phyloP scores from a whole-genome alignment of 1,140 invertebrate genomes.

The Archegozetes longisetosus region DNA sequence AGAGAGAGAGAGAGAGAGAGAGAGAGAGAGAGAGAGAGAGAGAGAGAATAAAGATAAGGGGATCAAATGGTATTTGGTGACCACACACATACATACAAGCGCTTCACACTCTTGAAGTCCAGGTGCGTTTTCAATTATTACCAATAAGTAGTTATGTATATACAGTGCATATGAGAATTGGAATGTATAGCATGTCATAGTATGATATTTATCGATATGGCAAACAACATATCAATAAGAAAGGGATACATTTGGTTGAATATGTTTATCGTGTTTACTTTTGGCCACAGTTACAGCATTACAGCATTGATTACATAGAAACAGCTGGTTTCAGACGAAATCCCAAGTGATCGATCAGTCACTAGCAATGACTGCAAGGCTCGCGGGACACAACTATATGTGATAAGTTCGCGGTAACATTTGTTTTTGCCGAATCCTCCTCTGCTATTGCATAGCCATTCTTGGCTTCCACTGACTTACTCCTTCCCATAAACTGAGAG shows the following conservation, averaged over 20 bases:
- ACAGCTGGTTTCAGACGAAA: background rate
- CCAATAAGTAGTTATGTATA: too few species aligned
- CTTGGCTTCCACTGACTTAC: background rate
- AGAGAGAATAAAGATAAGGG: background rate
- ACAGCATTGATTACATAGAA: background rate
- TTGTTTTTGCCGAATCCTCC: background rate
- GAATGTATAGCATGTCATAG: too few species aligned
- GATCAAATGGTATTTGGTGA: too few species aligned
- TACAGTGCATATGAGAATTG: too few species aligned
- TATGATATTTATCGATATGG: too few species aligned
- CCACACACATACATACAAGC: too few species aligned
- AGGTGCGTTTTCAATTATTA: too few species aligned
- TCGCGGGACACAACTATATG: background rate
- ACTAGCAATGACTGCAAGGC: background rate
- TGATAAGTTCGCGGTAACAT: background rate
- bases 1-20: background rate
- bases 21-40: background rate
- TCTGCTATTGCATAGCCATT: background rate
- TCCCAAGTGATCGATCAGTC: background rate
- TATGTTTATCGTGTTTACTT: background rate
- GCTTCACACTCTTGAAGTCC: too few species aligned
- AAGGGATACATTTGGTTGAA: too few species aligned
- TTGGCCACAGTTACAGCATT: background rate
- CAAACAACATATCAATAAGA: too few species aligned
- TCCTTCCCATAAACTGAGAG: background rate